Evolutionary conservation across 2,888 invertebrate genomes (phyloP).

Genomic region (Troides aeacus): DNA sequence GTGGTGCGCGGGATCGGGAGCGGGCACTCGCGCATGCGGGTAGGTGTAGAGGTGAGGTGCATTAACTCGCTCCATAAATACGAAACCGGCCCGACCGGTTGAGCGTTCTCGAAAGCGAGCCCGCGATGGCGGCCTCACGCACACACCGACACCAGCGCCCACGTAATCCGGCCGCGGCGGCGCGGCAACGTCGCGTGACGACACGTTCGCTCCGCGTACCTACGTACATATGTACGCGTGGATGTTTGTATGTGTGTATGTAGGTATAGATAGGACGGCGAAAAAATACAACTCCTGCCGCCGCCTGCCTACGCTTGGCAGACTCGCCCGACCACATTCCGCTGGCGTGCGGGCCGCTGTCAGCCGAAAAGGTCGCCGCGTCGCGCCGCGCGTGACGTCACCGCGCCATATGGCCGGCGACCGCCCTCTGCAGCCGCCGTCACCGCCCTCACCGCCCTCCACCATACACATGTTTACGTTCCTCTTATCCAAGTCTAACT

Average conservation of each 20-base stretch:
- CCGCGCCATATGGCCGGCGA: constrained; percentile 70
- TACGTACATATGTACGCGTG: no score
- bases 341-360: constrained; percentile 68
- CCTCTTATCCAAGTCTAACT: no score
- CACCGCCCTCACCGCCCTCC: no score
- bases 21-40: no score
- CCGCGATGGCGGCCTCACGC: constrained; percentile 71
- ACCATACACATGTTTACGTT: no score
- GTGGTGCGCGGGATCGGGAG: no score
- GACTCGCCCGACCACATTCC: constrained; percentile 77
- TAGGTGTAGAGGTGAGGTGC: constrained; percentile 69
- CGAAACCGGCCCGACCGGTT: constrained; percentile 76
- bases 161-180: constrained; percentile 66
- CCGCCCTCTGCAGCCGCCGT: constrained; percentile 41
- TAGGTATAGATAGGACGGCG: constrained; percentile 69
- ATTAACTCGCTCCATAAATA: constrained; percentile 78
- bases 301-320: constrained; percentile 76
- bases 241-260: constrained; percentile 45
- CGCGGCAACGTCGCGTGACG: constrained; percentile 81
- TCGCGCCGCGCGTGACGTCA: constrained; percentile 66
- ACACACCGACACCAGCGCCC: constrained; percentile 65
- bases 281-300: constrained; percentile 76
- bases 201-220: constrained; percentile 76
- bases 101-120: constrained; percentile 78
- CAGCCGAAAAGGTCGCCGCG: constrained; percentile 75